Evolutionary conservation across 2,797 vertebrate genomes (phyloP).

Genomic region (Falco concolor): DNA sequence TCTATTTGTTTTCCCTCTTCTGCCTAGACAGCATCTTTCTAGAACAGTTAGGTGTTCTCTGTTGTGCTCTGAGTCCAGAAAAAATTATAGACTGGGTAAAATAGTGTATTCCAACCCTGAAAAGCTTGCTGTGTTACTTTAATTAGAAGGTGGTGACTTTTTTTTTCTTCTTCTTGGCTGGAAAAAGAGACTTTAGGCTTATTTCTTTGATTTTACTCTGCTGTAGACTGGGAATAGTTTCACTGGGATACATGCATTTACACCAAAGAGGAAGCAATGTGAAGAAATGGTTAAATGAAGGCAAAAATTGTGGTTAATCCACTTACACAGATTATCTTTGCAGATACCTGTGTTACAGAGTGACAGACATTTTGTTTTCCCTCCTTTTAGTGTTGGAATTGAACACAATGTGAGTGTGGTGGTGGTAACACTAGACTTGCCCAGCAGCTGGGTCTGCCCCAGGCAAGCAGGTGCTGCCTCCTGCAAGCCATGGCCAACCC

Average conservation of each 20-base stretch:
- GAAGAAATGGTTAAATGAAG: neutral
- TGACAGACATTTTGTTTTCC: rapidly evolving
- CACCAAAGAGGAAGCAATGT: neutral
- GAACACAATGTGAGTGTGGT: neutral
- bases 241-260: neutral
- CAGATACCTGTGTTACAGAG: neutral
- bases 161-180: neutral
- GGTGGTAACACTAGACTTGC: neutral
- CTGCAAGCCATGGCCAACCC: neutral
- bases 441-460: neutral
- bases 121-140: neutral
- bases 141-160: neutral
- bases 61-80: neutral
- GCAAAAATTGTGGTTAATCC: neutral
- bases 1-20: neutral
- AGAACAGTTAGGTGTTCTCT: neutral
- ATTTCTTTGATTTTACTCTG: neutral
- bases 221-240: neutral
- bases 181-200: neutral
- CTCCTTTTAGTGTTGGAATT: neutral
- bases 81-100: neutral
- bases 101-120: neutral
- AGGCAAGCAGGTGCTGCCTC: neutral
- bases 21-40: neutral
- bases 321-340: neutral